Conservation (phyloP, 2,888 invertebrate genomes). For the Syrphus vitripennis region DNA sequence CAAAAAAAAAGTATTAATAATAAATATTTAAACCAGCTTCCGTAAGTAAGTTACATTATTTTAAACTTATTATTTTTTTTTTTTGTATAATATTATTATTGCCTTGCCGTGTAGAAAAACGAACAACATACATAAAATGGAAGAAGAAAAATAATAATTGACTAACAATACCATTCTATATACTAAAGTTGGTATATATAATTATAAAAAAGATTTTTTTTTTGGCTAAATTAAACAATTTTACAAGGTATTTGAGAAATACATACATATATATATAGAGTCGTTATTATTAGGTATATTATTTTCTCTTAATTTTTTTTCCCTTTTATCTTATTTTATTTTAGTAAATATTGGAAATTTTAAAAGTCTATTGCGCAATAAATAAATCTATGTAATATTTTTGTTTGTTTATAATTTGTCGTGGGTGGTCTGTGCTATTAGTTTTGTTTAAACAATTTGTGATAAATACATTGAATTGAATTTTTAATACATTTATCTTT, state of each 20-base stretch:
- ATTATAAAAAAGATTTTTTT: neutral
- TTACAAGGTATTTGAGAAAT: neutral
- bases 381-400: constrained; percentile 36
- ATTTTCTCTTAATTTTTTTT: neutral
- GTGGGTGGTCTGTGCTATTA: constrained; percentile 59
- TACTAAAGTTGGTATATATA: neutral
- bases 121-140: neutral
- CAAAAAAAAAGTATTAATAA: constrained; percentile 12
- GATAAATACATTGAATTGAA: constrained; percentile 30
- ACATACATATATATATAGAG: too few species aligned
- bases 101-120: neutral
- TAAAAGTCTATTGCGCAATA: constrained; percentile 46
- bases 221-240: constrained; percentile 7
- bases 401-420: too few species aligned
- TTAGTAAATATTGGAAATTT: constrained; percentile 47
- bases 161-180: constrained; percentile 3
- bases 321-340: neutral
- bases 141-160: constrained; percentile 1
- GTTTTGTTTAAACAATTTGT: constrained; percentile 29
- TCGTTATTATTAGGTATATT: neutral
- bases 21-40: constrained; percentile 62
- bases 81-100: neutral
- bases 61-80: neutral
- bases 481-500: constrained; percentile 1
- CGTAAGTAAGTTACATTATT: constrained; percentile 18